Percentiles rank a stretch among this genome's conserved stretches.
Conservation (phyloP, 2,797 vertebrate genomes). For the Megalops cyprinoides region DNA sequence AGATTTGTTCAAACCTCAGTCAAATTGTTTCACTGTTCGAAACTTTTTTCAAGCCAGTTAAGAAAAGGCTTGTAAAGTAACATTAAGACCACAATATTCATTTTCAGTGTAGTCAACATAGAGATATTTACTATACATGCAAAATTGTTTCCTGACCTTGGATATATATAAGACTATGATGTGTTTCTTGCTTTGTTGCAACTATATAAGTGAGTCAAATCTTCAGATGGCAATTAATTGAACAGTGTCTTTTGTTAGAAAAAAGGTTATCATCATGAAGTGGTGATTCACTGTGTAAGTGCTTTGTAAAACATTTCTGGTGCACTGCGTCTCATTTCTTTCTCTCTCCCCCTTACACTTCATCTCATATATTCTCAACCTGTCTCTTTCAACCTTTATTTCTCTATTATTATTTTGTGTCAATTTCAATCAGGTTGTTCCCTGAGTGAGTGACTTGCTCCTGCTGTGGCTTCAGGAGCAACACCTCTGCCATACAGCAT, state of each 20-base stretch:
- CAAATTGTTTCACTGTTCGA: too few species aligned
- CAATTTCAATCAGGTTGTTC: slow-evolving; percentile 8
- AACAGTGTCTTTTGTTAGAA: background rate
- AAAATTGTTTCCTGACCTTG: too few species aligned
- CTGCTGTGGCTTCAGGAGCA: background rate
- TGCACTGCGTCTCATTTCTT: slow-evolving; percentile 20
- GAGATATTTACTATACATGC: background rate
- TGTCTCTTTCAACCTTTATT: slow-evolving; percentile 6
- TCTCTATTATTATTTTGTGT: slow-evolving; percentile 10
- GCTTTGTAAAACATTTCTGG: too few species aligned
- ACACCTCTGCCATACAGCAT: background rate
- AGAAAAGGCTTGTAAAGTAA: background rate
- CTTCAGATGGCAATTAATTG: background rate
- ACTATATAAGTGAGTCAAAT: background rate
- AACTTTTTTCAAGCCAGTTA: background rate
- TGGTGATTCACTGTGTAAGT: too few species aligned
- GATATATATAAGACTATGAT: too few species aligned
- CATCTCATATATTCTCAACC: slow-evolving; percentile 1
- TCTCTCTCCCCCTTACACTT: slow-evolving; percentile 30
- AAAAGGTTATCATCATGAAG: too few species aligned
- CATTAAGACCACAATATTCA: background rate
- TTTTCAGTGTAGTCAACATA: background rate
- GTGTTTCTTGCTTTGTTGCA: too few species aligned
- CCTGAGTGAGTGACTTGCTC: background rate
- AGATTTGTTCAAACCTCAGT: too few species aligned